phyloP scores from a whole-genome alignment of 2,113 vertebrate species.

The Myxocyprinus asiaticus region DNA sequence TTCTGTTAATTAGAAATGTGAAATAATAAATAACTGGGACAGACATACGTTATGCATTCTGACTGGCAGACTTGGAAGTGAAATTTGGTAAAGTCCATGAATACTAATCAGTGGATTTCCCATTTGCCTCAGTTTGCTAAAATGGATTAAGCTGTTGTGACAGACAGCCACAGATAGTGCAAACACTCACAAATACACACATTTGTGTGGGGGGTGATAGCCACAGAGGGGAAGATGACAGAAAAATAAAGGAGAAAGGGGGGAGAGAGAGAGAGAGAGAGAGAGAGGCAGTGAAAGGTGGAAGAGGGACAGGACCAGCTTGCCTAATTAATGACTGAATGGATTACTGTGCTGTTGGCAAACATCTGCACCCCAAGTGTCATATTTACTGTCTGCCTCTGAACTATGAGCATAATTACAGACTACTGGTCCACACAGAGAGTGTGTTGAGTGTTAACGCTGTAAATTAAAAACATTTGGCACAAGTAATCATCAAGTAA shows the following conservation, averaged over 20 bases:
- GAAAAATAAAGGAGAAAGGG: conserved; percentile 44
- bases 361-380: conserved; percentile 55
- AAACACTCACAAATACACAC: conserved; percentile 29
- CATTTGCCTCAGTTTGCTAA: conserved; percentile 69
- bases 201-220: conserved; percentile 12
- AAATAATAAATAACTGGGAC: conserved; percentile 3
- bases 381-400: conserved; percentile 45
- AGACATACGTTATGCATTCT: conserved; percentile 31
- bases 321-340: conserved; percentile 65
- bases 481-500: conserved; percentile 2
- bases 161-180: conserved; percentile 53
- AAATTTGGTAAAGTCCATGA: conserved; percentile 64
- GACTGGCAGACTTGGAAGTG: conserved; percentile 46
- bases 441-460: not conserved
- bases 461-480: conserved; percentile 3
- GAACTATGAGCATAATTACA: conserved; percentile 46
- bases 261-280: conserved; percentile 13
- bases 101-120: conserved; percentile 74
- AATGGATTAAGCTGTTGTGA: conserved; percentile 68
- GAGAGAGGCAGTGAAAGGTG: conserved; percentile 39
- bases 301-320: conserved; percentile 57
- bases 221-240: conserved; percentile 2
- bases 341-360: conserved; percentile 60
- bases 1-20: not conserved
- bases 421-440: conserved; percentile 7